Conservation (phyloP, 2,888 invertebrate species). For the Tenthredo livida region DNA sequence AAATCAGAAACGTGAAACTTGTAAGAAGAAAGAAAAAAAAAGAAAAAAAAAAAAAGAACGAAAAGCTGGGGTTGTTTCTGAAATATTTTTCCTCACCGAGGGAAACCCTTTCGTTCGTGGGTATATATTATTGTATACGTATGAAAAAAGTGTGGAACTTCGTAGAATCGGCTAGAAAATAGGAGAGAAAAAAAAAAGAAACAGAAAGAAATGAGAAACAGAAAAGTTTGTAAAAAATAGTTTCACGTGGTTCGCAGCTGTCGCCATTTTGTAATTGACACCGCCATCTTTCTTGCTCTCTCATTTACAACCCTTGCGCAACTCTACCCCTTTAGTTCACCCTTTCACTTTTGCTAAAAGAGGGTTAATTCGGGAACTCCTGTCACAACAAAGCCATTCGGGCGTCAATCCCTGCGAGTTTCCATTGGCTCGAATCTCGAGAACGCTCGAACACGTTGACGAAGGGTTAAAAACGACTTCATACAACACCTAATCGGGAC, state of each 20-base stretch:
- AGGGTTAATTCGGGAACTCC: conserved; percentile 65
- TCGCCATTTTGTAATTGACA: conserved; percentile 72
- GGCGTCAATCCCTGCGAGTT: conserved; percentile 67
- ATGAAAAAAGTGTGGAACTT: conserved; percentile 30
- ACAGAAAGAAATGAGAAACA: not conserved
- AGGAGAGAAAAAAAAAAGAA: not conserved
- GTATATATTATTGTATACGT: not conserved
- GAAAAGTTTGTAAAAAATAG: conserved; percentile 23
- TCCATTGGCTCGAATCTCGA: conserved; percentile 58
- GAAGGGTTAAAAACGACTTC: conserved; percentile 46
- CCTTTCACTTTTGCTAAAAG: conserved; percentile 64
- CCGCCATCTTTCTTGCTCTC: conserved; percentile 65
- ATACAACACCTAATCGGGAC: conserved; percentile 23
- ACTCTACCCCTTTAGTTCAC: conserved; percentile 67
- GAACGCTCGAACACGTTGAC: conserved; percentile 22
- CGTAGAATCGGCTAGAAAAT: not conserved
- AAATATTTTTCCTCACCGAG: conserved; percentile 41
- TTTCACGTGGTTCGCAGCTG: conserved; percentile 46
- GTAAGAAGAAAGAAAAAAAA: not conserved
- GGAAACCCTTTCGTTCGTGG: conserved; percentile 27
- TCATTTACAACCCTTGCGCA: conserved; percentile 66
- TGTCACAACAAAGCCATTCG: conserved; percentile 75
- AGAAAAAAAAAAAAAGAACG: not conserved
- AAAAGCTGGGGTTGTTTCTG: conserved; percentile 11
- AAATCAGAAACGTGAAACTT: conserved; percentile 40